These are phyloP conservation scores for Ascaphus truei DNA, from an alignment of 2,113 vertebrate genomes.

Conservation along the genomic window DNA sequence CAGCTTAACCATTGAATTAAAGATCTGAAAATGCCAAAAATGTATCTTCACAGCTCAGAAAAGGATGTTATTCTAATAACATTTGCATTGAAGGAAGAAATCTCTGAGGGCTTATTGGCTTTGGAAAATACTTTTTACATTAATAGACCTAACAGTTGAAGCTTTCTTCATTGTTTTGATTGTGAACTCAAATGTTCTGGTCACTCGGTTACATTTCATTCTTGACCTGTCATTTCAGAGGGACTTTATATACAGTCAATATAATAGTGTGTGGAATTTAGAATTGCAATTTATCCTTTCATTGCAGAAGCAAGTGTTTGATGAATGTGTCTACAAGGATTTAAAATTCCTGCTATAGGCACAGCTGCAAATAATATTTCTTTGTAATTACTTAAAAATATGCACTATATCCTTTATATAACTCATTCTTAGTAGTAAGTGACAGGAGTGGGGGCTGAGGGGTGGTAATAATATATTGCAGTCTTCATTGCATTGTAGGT, in stretches of 20 bases:
- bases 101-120: neutral
- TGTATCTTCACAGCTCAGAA: neutral
- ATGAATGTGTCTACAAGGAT: slow-evolving; percentile 25
- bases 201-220: neutral
- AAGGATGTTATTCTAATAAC: neutral
- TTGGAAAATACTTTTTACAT: neutral
- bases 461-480: too few species aligned
- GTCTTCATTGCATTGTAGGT: too few species aligned
- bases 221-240: slow-evolving; percentile 1
- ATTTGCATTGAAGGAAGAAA: neutral
- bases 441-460: too few species aligned
- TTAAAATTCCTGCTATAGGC: slow-evolving; percentile 14
- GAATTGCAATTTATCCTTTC: slow-evolving; percentile 1
- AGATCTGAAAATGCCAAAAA: neutral
- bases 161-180: slow-evolving; percentile 3
- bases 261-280: neutral
- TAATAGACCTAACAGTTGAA: neutral
- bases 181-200: neutral
- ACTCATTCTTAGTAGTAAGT: too few species aligned
- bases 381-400: neutral
- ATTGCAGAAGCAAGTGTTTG: slow-evolving; percentile 24
- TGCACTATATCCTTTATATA: neutral
- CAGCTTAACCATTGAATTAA: neutral
- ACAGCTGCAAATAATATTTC: slow-evolving; percentile 28
- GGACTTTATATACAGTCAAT: slow-evolving; percentile 1